A percentile compares a stretch with the other conserved stretches of the same genome.
Evolutionary conservation across 2,797 vertebrate genomes (phyloP).

Genomic region (Iguana delicatissima): DNA sequence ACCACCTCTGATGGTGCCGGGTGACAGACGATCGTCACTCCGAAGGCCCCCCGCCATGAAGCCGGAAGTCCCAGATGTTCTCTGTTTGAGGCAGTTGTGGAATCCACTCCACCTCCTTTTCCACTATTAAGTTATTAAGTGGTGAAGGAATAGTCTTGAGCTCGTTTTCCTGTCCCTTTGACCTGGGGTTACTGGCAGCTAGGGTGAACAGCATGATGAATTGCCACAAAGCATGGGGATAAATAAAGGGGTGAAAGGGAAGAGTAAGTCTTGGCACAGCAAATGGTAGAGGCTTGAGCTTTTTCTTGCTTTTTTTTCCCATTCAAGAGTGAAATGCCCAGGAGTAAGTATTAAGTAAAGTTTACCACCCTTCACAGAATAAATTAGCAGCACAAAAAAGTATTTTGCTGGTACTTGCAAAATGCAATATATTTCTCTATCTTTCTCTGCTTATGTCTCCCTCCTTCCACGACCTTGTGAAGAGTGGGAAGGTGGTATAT

Average conservation of each 20-base stretch:
- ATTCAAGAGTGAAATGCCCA: neutral
- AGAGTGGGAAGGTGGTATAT: neutral
- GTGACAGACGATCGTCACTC: no score
- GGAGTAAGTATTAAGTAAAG: neutral
- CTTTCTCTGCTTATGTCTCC: neutral
- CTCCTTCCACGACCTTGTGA: neutral
- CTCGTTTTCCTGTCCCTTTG: slow-evolving; percentile 21
- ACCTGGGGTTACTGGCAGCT: neutral
- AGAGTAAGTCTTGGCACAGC: neutral
- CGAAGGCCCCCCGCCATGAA: no score
- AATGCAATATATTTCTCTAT: neutral
- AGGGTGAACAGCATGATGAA: neutral
- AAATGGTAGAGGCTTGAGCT: slow-evolving; percentile 9
- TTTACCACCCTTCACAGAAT: neutral
- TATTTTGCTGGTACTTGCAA: neutral
- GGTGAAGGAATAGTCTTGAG: neutral
- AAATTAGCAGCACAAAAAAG: neutral
- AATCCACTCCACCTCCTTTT: neutral
- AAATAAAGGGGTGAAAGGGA: neutral
- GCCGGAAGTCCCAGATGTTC: no score
- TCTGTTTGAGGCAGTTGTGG: neutral
- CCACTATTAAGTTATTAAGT: slow-evolving; percentile 5
- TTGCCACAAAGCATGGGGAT: neutral
- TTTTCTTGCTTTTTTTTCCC: neutral
- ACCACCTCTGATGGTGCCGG: no score